These are phyloP conservation scores for Gordius sp. DNA, from an alignment of 2,888 invertebrate genomes.

Conservation along the genomic window DNA sequence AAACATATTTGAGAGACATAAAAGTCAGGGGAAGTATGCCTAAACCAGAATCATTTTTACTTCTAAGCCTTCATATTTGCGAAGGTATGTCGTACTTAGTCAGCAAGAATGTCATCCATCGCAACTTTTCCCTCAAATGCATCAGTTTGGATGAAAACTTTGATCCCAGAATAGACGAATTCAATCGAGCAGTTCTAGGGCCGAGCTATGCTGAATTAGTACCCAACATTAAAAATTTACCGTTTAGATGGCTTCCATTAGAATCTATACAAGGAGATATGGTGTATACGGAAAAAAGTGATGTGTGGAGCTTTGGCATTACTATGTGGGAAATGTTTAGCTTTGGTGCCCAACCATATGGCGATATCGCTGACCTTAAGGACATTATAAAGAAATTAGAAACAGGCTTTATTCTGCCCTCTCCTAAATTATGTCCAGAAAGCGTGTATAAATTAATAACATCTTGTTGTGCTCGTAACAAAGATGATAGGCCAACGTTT, in stretches of 20 bases:
- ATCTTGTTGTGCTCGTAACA: background rate
- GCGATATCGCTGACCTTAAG: background rate
- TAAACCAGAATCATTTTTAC: background rate
- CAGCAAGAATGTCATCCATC: background rate
- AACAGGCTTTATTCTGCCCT: background rate
- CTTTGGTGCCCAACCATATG: background rate
- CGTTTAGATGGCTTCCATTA: background rate
- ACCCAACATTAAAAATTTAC: background rate
- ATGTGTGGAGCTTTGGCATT: conserved; percentile 3
- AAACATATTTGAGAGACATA: background rate
- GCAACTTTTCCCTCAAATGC: background rate
- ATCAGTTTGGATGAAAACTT: background rate
- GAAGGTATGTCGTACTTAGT: background rate
- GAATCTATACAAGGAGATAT: background rate
- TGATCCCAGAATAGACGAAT: background rate
- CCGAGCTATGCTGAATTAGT: background rate
- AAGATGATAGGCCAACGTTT: background rate
- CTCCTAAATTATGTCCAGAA: background rate
- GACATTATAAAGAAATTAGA: background rate
- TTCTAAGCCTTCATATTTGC: background rate
- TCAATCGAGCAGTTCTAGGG: background rate
- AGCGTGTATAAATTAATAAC: background rate
- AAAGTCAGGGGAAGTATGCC: background rate
- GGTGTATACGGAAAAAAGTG: background rate
- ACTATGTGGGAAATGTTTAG: conserved; percentile 9